Conservation (phyloP, 2,888 invertebrate species). For the Andrena bicolor region DNA sequence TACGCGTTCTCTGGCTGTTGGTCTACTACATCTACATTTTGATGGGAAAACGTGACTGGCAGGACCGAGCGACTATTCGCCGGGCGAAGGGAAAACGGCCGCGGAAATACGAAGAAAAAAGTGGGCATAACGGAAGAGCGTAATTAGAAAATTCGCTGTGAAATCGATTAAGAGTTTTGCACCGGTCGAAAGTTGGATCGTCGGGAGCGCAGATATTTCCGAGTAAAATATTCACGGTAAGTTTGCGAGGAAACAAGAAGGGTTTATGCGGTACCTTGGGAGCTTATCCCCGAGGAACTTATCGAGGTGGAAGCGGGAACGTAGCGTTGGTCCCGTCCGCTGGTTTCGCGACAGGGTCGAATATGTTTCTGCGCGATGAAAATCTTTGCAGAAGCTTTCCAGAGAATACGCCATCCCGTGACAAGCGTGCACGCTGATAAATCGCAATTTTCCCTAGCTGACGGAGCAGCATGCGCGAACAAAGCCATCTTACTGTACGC, state of each 20-base stretch:
- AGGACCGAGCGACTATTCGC: constrained; percentile 24
- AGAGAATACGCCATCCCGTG: constrained; percentile 29
- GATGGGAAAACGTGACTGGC: constrained; percentile 66
- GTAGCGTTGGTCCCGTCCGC: constrained; percentile 2
- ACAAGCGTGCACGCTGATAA: constrained; percentile 53
- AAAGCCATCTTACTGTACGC: constrained; percentile 19
- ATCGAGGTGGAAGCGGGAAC: constrained; percentile 36
- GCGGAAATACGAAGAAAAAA: neutral
- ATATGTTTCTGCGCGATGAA: constrained; percentile 42
- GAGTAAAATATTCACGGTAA: constrained; percentile 42
- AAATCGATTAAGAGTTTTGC: constrained; percentile 45
- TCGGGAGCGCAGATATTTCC: constrained; percentile 37
- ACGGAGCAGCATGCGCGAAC: constrained; percentile 3
- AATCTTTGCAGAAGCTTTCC: constrained; percentile 47
- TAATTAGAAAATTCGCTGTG: constrained; percentile 27
- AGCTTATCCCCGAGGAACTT: constrained; percentile 51
- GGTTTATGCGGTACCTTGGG: constrained; percentile 44
- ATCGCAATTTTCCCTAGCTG: constrained; percentile 50
- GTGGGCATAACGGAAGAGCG: neutral
- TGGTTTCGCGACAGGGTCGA: constrained; percentile 39
- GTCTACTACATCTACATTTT: constrained; percentile 43
- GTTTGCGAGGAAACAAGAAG: constrained; percentile 39
- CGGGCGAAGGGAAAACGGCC: neutral
- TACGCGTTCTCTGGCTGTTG: constrained; percentile 19
- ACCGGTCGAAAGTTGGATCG: constrained; percentile 25